A percentile compares a stretch with the other conserved stretches of the same genome.
Conservation (phyloP, 2,113 vertebrate genomes). For the Hemibates koningsi region DNA sequence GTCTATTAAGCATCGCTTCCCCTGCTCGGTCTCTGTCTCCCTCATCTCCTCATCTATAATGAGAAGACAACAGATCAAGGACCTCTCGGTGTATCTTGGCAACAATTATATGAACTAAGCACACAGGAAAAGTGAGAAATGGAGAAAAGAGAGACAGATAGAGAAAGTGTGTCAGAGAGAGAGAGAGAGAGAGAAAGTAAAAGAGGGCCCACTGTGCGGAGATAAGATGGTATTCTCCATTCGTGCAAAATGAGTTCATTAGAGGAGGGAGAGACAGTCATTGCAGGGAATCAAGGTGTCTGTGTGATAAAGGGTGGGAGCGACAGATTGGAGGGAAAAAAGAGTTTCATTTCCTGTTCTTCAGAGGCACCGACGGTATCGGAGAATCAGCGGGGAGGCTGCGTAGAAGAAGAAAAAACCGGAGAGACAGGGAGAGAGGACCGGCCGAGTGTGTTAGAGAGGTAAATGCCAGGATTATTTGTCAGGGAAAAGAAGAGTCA, state of each 20-base stretch:
- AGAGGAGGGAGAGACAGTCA: slow-evolving; percentile 39
- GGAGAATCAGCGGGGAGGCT: slow-evolving; percentile 35
- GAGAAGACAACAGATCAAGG: slow-evolving; percentile 20
- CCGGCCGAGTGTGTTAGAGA: slow-evolving; percentile 9
- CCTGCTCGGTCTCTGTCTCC: not conserved
- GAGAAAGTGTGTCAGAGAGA: not conserved
- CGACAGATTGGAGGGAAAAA: slow-evolving; percentile 31
- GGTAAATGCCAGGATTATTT: slow-evolving; percentile 58
- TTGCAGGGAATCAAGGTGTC: slow-evolving; percentile 26
- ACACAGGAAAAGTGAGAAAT: not conserved
- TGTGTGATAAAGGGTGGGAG: slow-evolving; percentile 55
- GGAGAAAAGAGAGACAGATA: not conserved
- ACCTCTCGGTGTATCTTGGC: slow-evolving; percentile 16
- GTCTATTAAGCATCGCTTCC: not conserved
- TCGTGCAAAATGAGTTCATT: slow-evolving; percentile 65
- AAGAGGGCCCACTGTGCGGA: slow-evolving; percentile 14
- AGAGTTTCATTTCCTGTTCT: slow-evolving; percentile 68
- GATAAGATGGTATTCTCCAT: slow-evolving; percentile 65
- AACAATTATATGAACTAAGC: slow-evolving; percentile 33
- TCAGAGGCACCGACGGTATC: slow-evolving; percentile 55
- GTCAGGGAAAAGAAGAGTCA: slow-evolving; percentile 11
- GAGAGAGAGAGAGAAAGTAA: not conserved
- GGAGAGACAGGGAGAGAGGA: slow-evolving; percentile 8
- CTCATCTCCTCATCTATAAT: slow-evolving; percentile 14
- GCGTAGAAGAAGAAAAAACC: not conserved